Base-by-base conservation (phyloP, 1,140 invertebrate species). In the Bombus soroeensis region DNA sequence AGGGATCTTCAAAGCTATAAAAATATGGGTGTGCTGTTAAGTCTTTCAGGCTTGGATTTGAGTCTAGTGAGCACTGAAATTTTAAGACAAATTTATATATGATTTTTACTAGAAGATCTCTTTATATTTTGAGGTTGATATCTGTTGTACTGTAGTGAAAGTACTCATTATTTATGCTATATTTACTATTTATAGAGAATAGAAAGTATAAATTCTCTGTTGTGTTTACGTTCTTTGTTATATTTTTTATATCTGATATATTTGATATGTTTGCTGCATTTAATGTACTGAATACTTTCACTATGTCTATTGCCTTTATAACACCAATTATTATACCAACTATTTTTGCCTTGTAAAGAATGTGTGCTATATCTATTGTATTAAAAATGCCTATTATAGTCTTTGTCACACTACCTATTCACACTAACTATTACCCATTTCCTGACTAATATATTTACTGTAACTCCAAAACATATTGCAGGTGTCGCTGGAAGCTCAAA, bases 401-500 rank as follows among this genome's bases (percentile, higher is more conserved):
- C 47, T 53, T 18, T 18, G 15, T n/a, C n/a, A n/a, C n/a, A n/a
- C n/a, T n/a, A n/a, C n/a, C n/a, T 22, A 53, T 53, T 28, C 3
- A 2, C 62, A 15, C 13, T 13, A 70, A 28, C 25, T 70, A 28
- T 71, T 39, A 39, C 9, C 12, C 25, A 39, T 25, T 37, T 10
- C 6, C 10, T 34, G 12, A 25, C 12, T 1, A 9, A 3, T 32
- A 4, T 79, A 28, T 28, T 28, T 32, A 6, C n/a, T 32, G 5
- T 18, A 10, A 39, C 8, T 32, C 5, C 13, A 43, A 13, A 18
- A 79, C 22, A 59, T 64, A 12, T n/a, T 10, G 0, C 41, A 91
- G 90, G 90, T 59, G 72, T 62, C 1, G 72, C 87, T 15, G 76
- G 89, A 15, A 80, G 82, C 8, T 91, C 87, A 28, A 90, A 78